These are phyloP conservation scores for Vesta saturnalis DNA, from an alignment of 2,888 invertebrate genomes.

Conservation along the genomic window DNA sequence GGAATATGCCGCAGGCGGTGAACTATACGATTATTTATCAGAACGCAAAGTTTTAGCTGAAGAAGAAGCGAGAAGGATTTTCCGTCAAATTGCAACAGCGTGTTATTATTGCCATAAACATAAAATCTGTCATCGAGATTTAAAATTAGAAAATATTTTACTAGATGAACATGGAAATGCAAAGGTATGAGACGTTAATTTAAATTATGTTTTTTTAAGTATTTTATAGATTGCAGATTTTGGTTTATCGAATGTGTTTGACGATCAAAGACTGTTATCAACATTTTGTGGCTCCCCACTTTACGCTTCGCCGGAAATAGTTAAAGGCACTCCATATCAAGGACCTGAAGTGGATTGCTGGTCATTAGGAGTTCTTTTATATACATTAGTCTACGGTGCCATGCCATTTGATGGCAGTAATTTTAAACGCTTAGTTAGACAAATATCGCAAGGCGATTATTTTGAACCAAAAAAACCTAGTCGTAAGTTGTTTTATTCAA, in stretches of 20 bases:
- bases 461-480: slow-evolving; percentile 96
- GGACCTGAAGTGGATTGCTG: slow-evolving; percentile 96
- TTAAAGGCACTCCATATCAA: slow-evolving; percentile 94
- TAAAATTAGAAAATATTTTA: slow-evolving; percentile 95
- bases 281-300: slow-evolving; percentile 97
- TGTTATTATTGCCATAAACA: slow-evolving; percentile 99
- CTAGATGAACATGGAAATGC: slow-evolving; percentile 94
- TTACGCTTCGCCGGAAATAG: slow-evolving; percentile 97
- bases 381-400: slow-evolving; percentile 98
- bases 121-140: slow-evolving; percentile 95
- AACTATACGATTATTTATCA: slow-evolving; percentile 96
- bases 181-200: slow-evolving; percentile 72
- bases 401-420: slow-evolving; percentile 99
- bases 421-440: slow-evolving; percentile 95
- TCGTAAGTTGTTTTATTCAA: slow-evolving; percentile 68
- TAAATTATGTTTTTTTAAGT: neutral
- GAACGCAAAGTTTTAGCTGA: slow-evolving; percentile 91
- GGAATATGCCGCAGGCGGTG: slow-evolving; percentile 99
- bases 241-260: slow-evolving; percentile 97
- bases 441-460: slow-evolving; percentile 97
- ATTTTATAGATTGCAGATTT: slow-evolving; percentile 92
- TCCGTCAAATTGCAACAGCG: slow-evolving; percentile 95
- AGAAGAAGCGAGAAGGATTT: slow-evolving; percentile 92
- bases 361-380: slow-evolving; percentile 96
- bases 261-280: slow-evolving; percentile 83